phyloP scores from a whole-genome alignment of 2,797 vertebrate species.

The Crocodylus rhombifer region DNA sequence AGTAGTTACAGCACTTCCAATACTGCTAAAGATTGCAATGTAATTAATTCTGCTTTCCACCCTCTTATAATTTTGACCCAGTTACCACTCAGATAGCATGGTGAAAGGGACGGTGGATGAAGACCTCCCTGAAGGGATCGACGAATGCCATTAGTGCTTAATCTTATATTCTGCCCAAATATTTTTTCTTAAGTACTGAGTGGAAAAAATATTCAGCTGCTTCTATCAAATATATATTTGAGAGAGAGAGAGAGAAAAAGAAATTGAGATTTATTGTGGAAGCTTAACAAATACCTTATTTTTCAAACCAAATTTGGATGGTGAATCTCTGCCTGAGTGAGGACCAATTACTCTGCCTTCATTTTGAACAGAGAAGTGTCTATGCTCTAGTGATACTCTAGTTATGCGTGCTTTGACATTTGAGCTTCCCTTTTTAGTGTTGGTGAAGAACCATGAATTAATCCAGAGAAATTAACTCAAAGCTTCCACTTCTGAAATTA shows the following conservation, averaged over 20 bases:
- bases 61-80: background rate
- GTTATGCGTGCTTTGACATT: background rate
- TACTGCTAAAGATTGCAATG: background rate
- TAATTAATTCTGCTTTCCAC: background rate
- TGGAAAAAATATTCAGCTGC: background rate
- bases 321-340: background rate
- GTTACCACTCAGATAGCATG: background rate
- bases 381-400: background rate
- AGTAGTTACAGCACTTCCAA: background rate
- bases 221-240: background rate
- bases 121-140: background rate
- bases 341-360: background rate
- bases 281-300: background rate
- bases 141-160: background rate
- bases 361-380: background rate
- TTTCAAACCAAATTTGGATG: background rate
- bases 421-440: background rate
- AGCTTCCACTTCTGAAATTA: background rate
- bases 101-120: background rate
- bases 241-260: too few relatives aligned
- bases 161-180: background rate
- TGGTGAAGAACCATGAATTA: background rate
- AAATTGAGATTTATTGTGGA: background rate
- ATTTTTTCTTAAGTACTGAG: background rate
- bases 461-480: background rate